Evolutionary conservation across 2,888 invertebrate species (phyloP).

Genomic region (Lamellibrachia columna): DNA sequence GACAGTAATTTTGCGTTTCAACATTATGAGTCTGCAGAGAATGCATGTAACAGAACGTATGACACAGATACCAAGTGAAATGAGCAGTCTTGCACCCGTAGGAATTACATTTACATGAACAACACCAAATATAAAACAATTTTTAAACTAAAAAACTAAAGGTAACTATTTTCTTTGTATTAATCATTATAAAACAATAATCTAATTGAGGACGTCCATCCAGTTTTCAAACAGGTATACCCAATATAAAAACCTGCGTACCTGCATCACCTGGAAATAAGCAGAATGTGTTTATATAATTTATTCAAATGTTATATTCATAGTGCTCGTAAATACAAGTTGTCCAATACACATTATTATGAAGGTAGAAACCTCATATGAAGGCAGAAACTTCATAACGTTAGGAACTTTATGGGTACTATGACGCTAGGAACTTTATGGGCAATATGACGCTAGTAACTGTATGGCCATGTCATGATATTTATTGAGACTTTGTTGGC

Average conservation of each 20-base stretch:
- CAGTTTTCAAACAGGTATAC: not conserved
- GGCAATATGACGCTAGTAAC: not conserved
- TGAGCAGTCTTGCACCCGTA: not conserved
- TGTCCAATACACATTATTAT: not conserved
- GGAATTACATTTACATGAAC: not conserved
- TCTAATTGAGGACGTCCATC: not conserved
- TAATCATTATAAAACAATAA: not conserved
- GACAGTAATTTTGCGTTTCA: not conserved
- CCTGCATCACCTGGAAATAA: not conserved
- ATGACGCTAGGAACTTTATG: not conserved
- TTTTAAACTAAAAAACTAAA: not conserved
- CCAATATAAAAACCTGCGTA: not conserved
- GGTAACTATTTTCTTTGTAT: not conserved
- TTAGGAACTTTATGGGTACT: not conserved
- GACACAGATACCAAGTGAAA: not conserved
- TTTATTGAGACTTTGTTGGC: not conserved
- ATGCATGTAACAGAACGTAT: not conserved
- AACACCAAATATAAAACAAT: not conserved
- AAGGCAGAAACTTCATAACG: not conserved
- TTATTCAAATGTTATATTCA: not conserved
- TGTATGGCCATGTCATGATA: not conserved
- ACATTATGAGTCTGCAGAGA: not conserved
- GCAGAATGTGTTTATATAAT: not conserved
- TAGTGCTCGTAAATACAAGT: not conserved
- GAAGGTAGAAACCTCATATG: not conserved